phyloP scores from a whole-genome alignment of 2,113 vertebrate genomes.

The Tachycineta bicolor region DNA sequence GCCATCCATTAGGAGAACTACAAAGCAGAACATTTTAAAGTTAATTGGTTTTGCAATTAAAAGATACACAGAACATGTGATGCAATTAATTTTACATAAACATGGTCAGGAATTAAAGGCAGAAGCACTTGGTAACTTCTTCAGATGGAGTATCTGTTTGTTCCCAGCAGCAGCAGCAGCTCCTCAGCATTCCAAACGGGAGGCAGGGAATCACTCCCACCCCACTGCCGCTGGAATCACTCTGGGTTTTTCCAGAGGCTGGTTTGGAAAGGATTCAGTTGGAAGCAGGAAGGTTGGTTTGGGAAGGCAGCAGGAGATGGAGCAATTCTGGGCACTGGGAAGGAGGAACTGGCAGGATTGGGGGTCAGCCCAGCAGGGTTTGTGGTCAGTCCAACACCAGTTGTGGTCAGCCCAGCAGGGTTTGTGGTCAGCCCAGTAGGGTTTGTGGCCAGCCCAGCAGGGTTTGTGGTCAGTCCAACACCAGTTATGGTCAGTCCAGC shows the following conservation, averaged over 20 bases:
- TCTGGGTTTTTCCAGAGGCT: neutral
- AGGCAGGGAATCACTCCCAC: neutral
- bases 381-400: neutral
- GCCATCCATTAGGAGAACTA: slow-evolving; percentile 55
- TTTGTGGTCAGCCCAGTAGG: neutral
- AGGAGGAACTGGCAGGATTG: neutral
- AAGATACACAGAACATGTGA: slow-evolving; percentile 38
- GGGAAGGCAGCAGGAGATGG: neutral
- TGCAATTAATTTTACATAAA: slow-evolving; percentile 53
- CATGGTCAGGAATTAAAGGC: neutral
- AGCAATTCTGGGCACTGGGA: neutral
- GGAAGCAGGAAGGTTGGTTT: neutral
- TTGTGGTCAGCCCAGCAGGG: neutral
- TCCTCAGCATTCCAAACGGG: neutral
- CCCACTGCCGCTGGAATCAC: neutral
- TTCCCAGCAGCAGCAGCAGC: neutral
- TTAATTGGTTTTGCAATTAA: slow-evolving; percentile 67
- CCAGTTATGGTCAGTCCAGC: neutral
- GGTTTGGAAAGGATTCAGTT: neutral
- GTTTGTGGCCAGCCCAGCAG: neutral
- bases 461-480: neutral
- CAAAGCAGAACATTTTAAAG: slow-evolving; percentile 58
- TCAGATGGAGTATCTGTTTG: neutral
- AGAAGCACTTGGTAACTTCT: neutral
- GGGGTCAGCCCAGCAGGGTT: neutral